A percentile compares a stretch with the other conserved stretches of the same genome.
Conservation (phyloP, 2,888 invertebrate genomes). For the Furcula furcula region DNA sequence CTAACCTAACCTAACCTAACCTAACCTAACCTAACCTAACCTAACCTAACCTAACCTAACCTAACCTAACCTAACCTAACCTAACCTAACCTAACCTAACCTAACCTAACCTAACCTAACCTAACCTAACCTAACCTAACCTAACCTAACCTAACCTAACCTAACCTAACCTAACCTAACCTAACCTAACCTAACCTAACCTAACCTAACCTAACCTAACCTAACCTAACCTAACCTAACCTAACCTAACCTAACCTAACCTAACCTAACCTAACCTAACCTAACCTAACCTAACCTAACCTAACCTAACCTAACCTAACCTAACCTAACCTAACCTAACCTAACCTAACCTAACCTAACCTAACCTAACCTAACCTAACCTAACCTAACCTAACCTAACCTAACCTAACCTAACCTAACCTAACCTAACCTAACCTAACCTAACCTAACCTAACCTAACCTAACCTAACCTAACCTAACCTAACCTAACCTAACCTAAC, state of each 20-base stretch:
- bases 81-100: no score
- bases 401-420: constrained; percentile 21
- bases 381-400: constrained; percentile 24
- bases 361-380: constrained; percentile 13
- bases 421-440: constrained; percentile 20
- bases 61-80: no score
- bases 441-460: constrained; percentile 12
- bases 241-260: constrained; percentile 23
- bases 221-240: constrained; percentile 18
- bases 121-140: no score
- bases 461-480: constrained; percentile 15
- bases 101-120: no score
- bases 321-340: constrained; percentile 18
- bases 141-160: constrained; percentile 20
- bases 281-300: constrained; percentile 20
- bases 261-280: constrained; percentile 22
- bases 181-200: constrained; percentile 20
- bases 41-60: no score
- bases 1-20: no score
- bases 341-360: constrained; percentile 17
- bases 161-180: constrained; percentile 22
- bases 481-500: no score
- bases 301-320: constrained; percentile 23
- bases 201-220: constrained; percentile 18
- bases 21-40: no score